A percentile compares a stretch with the other conserved stretches of the same genome.
Evolutionary conservation across 2,113 vertebrate species (phyloP).

Genomic region (Hemiscyllium ocellatum): DNA sequence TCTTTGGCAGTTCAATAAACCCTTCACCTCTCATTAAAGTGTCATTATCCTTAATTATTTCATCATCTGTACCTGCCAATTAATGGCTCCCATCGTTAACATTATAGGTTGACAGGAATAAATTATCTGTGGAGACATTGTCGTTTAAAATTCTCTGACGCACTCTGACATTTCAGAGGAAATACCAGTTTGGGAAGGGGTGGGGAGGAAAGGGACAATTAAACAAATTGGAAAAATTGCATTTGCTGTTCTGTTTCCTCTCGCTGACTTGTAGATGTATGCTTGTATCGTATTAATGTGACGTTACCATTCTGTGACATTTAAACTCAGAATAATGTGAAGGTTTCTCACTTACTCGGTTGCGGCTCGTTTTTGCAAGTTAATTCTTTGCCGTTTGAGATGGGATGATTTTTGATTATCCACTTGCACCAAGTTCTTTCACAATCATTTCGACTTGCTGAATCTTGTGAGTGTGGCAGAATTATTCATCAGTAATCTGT

Average conservation of each 20-base stretch:
- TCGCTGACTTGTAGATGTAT: neutral
- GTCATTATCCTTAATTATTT: neutral
- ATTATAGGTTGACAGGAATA: neutral
- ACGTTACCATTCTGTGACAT: neutral
- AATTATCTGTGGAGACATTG: neutral
- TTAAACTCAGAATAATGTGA: neutral
- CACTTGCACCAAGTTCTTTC: neutral
- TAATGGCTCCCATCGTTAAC: conserved; percentile 2
- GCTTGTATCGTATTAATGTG: neutral
- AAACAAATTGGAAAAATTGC: neutral
- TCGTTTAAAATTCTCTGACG: neutral
- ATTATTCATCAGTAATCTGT: neutral
- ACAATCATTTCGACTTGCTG: neutral
- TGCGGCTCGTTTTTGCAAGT: neutral
- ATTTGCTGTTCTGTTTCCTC: neutral
- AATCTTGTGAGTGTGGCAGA: neutral
- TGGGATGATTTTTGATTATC: neutral
- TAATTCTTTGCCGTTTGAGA: neutral
- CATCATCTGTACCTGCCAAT: neutral
- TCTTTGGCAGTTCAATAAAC: neutral
- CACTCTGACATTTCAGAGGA: neutral
- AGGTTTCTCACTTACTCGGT: neutral
- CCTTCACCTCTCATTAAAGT: neutral
- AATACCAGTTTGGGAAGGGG: no score
- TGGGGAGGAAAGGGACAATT: neutral